These are phyloP conservation scores for Hippocampus kuda DNA, from an alignment of 2,797 vertebrate genomes.

Conservation along the genomic window DNA sequence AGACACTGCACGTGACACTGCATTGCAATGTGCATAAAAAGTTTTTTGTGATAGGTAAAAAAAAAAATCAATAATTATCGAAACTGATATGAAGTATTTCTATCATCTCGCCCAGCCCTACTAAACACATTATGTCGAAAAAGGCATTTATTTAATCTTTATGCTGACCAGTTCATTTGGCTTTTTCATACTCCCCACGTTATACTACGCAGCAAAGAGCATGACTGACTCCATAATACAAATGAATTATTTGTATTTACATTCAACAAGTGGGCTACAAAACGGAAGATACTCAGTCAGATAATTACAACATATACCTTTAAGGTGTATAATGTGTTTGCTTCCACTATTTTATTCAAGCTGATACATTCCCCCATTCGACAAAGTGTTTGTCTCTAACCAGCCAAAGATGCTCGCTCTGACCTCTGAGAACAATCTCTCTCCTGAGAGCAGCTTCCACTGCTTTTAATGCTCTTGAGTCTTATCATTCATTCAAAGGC, in stretches of 20 bases:
- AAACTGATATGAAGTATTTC: too few relatives aligned
- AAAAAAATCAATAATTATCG: too few relatives aligned
- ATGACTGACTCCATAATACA: background rate
- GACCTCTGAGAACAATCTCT: slow-evolving; percentile 22
- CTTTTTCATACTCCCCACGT: background rate
- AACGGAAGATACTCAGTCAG: background rate
- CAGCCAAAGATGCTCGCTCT: slow-evolving; percentile 21
- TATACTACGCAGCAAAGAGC: background rate
- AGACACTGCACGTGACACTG: too few relatives aligned
- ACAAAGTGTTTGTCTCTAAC: background rate
- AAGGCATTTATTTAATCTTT: too few relatives aligned
- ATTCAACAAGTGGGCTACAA: background rate
- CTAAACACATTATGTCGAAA: too few relatives aligned
- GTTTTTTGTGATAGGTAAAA: too few relatives aligned
- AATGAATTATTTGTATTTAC: background rate
- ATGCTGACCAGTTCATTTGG: too few relatives aligned
- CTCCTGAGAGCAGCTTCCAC: slow-evolving; percentile 27
- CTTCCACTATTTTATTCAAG: background rate
- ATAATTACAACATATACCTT: background rate
- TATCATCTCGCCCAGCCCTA: too few relatives aligned
- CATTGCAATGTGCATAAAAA: too few relatives aligned
- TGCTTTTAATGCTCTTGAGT: slow-evolving; percentile 28
- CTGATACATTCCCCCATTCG: too few relatives aligned
- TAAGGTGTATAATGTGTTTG: background rate
- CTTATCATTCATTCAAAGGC: slow-evolving; percentile 40